These are phyloP conservation scores for Magallana nippona DNA, from an alignment of 2,888 invertebrate species.

Conservation along the genomic window DNA sequence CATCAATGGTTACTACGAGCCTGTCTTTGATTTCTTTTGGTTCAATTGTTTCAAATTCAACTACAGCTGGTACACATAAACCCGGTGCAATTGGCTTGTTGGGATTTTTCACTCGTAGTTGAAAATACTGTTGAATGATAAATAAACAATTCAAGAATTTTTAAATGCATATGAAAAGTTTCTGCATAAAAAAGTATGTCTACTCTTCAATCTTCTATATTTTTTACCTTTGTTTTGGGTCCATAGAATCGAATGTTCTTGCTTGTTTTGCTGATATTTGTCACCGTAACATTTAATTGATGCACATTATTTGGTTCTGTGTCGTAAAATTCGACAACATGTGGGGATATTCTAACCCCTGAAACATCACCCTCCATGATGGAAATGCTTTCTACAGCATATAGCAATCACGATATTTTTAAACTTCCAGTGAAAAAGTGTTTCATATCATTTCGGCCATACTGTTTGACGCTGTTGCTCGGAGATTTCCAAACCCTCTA, in stretches of 20 bases:
- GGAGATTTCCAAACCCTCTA: slow-evolving; percentile 53
- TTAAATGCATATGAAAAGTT: not conserved
- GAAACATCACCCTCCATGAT: slow-evolving; percentile 75
- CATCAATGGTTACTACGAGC: slow-evolving; percentile 78
- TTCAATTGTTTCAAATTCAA: slow-evolving; percentile 73
- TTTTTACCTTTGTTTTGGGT: slow-evolving; percentile 75
- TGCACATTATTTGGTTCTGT: slow-evolving; percentile 69
- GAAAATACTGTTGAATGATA: slow-evolving; percentile 72
- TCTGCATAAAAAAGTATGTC: not conserved
- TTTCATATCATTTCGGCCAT: slow-evolving; percentile 57
- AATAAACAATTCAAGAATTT: not conserved
- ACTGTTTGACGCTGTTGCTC: slow-evolving; percentile 75
- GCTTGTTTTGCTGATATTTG: slow-evolving; percentile 77
- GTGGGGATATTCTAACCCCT: slow-evolving; percentile 77
- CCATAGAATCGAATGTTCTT: slow-evolving; percentile 77
- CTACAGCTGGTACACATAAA: slow-evolving; percentile 74
- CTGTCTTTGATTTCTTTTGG: slow-evolving; percentile 73
- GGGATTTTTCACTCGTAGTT: slow-evolving; percentile 77
- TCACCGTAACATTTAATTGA: slow-evolving; percentile 74
- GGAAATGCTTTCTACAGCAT: not conserved
- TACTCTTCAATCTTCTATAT: not conserved
- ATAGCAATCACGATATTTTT: not conserved
- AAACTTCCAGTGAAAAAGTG: slow-evolving; percentile 20
- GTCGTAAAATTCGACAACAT: slow-evolving; percentile 76
- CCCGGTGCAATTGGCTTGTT: slow-evolving; percentile 78